Evolutionary conservation across 2,888 invertebrate species (phyloP).

Genomic region (Ormyrus pomaceus): DNA sequence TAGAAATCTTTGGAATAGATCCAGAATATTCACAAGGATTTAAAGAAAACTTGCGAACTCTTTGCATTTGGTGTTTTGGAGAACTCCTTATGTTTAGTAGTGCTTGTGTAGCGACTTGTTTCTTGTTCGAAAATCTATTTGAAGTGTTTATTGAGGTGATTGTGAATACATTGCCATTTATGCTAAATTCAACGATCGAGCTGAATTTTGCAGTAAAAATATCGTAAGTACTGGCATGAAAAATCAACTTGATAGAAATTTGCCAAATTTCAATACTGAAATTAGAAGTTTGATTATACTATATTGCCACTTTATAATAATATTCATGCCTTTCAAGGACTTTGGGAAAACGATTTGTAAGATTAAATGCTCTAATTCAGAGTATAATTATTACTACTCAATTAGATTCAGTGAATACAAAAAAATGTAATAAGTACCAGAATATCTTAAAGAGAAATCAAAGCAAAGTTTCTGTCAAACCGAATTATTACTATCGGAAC

Average conservation of each 20-base stretch:
- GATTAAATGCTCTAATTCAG: constrained; percentile 23
- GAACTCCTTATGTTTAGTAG: not conserved
- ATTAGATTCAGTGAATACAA: too few species aligned
- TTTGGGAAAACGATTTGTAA: constrained; percentile 30
- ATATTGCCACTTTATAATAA: constrained; percentile 11
- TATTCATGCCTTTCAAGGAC: constrained; percentile 1
- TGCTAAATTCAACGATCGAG: constrained; percentile 21
- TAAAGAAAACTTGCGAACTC: constrained; percentile 1
- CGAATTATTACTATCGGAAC: not conserved
- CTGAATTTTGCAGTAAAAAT: constrained; percentile 27
- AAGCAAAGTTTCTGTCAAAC: not conserved
- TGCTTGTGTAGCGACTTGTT: not conserved
- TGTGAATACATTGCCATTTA: constrained; percentile 11
- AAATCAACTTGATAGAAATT: too few species aligned
- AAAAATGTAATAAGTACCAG: too few species aligned
- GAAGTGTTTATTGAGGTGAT: not conserved
- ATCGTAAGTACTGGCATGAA: constrained; percentile 20
- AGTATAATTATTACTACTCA: not conserved
- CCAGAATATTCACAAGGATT: constrained; percentile 3
- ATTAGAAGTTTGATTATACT: not conserved
- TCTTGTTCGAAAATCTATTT: not conserved
- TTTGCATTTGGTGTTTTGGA: constrained; percentile 13
- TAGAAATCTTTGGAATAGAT: constrained; percentile 4
- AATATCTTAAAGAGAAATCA: constrained; percentile 12
- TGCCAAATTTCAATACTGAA: not conserved